Conservation (phyloP, 2,113 vertebrate genomes). For the Todiramphus saurophagus region DNA sequence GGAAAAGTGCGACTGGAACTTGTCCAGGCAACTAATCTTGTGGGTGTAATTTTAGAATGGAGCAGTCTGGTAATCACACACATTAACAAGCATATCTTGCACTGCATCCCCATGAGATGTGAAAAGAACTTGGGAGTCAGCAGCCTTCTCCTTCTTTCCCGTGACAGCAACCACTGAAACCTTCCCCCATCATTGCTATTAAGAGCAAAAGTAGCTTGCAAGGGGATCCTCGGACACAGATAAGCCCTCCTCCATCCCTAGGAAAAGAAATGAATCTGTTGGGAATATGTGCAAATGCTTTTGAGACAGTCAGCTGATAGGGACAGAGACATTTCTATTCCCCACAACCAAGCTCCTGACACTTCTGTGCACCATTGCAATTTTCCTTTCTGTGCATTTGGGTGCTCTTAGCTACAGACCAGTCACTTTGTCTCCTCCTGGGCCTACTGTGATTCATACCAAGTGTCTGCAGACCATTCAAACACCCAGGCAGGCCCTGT, state of each 20-base stretch:
- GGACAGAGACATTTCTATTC: neutral
- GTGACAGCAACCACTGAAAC: neutral
- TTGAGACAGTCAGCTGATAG: neutral
- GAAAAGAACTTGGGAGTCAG: neutral
- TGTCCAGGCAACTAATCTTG: neutral
- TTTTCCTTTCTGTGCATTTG: neutral
- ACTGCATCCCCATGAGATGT: neutral
- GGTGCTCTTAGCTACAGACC: neutral
- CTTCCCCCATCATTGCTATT: neutral
- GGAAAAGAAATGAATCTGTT: neutral
- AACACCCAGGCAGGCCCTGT: slow-evolving; percentile 2
- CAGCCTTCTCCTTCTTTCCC: neutral
- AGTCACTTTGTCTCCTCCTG: neutral
- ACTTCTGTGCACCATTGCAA: neutral
- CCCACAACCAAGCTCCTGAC: neutral
- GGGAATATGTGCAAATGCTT: neutral
- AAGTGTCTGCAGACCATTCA: slow-evolving; percentile 35
- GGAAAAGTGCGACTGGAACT: neutral
- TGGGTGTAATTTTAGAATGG: neutral
- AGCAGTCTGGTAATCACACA: neutral
- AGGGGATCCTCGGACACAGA: neutral
- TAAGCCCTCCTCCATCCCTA: neutral
- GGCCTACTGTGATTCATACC: neutral
- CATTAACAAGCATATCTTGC: neutral
- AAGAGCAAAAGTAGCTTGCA: neutral